These are phyloP conservation scores for Siphonodentalium dalli DNA, from an alignment of 2,888 invertebrate genomes.

Conservation along the genomic window DNA sequence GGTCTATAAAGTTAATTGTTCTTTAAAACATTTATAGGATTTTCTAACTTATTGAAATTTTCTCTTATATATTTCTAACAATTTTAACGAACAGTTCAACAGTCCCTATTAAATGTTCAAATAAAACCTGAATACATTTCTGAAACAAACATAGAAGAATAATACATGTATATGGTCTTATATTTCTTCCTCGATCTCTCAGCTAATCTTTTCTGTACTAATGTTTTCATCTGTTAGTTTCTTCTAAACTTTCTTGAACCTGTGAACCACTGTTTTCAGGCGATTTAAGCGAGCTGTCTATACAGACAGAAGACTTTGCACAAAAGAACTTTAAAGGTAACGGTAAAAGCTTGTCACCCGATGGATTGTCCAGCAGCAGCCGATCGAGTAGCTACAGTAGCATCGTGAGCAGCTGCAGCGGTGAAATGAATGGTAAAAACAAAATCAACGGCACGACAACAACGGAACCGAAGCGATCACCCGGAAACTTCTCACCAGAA, in stretches of 20 bases:
- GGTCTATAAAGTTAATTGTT: too few species aligned
- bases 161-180: too few species aligned
- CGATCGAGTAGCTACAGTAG: slow-evolving; percentile 57
- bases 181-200: background rate
- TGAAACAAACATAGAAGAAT: too few species aligned
- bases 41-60: too few species aligned
- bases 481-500: slow-evolving; percentile 32
- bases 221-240: background rate
- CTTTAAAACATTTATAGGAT: too few species aligned
- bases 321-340: slow-evolving; percentile 40
- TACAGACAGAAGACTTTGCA: slow-evolving; percentile 58
- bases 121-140: too few species aligned
- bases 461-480: slow-evolving; percentile 13
- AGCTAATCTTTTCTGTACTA: background rate
- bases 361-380: slow-evolving; percentile 41
- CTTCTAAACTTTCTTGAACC: background rate
- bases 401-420: slow-evolving; percentile 50
- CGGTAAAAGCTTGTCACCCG: slow-evolving; percentile 37
- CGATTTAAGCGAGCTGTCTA: slow-evolving; percentile 55
- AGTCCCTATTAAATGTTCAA: too few species aligned
- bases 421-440: slow-evolving; percentile 25
- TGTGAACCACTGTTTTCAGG: slow-evolving; percentile 33
- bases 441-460: slow-evolving; percentile 32
- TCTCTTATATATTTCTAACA: too few species aligned
- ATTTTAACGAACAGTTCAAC: too few species aligned